Conservation (phyloP, 1,140 invertebrate genomes). For the Drosophila pruinosa region DNA sequence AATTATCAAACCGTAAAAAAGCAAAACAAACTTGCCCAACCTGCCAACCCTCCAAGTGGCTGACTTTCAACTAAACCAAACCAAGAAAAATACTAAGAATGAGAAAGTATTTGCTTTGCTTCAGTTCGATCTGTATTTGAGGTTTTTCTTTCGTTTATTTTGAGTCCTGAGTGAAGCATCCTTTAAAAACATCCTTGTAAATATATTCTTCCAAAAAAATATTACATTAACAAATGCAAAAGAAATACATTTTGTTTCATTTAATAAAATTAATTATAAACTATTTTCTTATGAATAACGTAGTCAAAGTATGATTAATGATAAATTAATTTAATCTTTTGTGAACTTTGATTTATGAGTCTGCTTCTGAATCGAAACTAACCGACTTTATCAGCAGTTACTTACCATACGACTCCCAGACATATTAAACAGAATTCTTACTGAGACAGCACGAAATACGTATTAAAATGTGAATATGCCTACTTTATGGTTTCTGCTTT, state of each 20-base stretch:
- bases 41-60: constrained; percentile 8
- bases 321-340: too few species aligned
- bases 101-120: constrained; percentile 50
- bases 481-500: constrained; percentile 12
- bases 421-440: constrained; percentile 17
- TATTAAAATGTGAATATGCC: constrained; percentile 35
- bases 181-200: constrained; percentile 62
- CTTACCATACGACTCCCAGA: too few species aligned
- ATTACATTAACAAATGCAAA: too few species aligned
- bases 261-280: too few species aligned
- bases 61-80: not conserved
- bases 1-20: constrained; percentile 58
- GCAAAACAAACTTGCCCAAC: constrained; percentile 45
- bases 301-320: too few species aligned
- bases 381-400: not conserved
- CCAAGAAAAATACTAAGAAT: not conserved
- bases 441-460: constrained; percentile 2
- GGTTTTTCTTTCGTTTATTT: constrained; percentile 16
- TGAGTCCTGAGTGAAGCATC: constrained; percentile 39
- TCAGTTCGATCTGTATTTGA: constrained; percentile 66
- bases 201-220: constrained; percentile 50
- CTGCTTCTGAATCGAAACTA: not conserved
- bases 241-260: not conserved
- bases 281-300: too few species aligned
- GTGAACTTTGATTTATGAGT: constrained; percentile 17